These are phyloP conservation scores for Sepiola atlantica DNA, from an alignment of 2,888 invertebrate species.

Conservation along the genomic window DNA sequence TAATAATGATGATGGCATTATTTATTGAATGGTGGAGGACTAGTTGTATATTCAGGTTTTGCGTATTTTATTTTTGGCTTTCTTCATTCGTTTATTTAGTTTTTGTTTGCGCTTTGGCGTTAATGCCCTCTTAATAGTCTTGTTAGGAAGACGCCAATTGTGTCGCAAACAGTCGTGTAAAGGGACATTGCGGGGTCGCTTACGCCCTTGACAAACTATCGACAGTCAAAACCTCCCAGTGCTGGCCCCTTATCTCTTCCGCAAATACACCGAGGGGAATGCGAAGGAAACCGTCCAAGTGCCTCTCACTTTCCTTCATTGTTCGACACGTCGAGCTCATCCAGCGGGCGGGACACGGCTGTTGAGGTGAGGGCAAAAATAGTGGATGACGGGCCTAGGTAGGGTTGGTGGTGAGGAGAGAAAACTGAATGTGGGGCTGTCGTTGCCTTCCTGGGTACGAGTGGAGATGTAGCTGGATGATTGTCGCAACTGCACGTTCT, in stretches of 20 bases:
- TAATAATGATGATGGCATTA: too few relatives aligned
- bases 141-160: background rate
- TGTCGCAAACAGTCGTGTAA: background rate
- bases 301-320: background rate
- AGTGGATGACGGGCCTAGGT: too few relatives aligned
- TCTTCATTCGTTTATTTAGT: background rate
- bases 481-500: background rate
- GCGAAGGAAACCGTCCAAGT: background rate
- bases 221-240: background rate
- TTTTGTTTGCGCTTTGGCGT: background rate
- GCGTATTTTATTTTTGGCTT: background rate
- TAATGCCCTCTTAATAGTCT: background rate
- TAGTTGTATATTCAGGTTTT: background rate
- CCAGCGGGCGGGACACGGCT: background rate
- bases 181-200: background rate
- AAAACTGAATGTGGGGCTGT: background rate
- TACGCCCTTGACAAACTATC: background rate
- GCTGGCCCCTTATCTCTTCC: background rate
- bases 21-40: background rate
- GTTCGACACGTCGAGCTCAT: background rate
- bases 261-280: slow-evolving; percentile 2
- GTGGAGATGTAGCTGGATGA: background rate
- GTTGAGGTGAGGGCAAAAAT: background rate
- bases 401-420: background rate
- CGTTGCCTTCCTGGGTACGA: background rate